Evolutionary conservation across 2,797 vertebrate species (phyloP).

Genomic region (Peromyscus attwateri): DNA sequence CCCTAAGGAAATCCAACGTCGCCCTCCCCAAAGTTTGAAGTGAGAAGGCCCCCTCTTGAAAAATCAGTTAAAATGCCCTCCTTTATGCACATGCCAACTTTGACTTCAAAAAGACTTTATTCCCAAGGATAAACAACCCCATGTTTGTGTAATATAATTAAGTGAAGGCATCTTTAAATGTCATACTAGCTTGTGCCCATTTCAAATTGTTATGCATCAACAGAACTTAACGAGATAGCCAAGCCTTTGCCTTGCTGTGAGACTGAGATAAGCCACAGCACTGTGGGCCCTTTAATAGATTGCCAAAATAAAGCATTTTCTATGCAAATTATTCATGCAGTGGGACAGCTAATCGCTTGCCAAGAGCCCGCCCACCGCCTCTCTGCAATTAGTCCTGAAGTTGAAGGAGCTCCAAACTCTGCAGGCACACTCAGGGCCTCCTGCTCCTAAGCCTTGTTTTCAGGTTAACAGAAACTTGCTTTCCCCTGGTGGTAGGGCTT

Average conservation of each 20-base stretch:
- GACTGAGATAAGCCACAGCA: conserved; percentile 99
- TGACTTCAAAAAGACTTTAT: conserved; percentile 99
- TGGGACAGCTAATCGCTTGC: conserved; percentile 97
- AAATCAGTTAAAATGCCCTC: conserved; percentile 90
- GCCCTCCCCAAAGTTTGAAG: conserved; percentile 87
- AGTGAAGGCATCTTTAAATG: conserved; percentile 99
- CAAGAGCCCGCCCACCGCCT: conserved; percentile 91
- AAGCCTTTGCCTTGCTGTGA: conserved; percentile 99
- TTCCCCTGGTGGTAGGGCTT: conserved; percentile 48
- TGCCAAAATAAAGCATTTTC: conserved; percentile 99
- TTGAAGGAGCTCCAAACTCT: conserved; percentile 91
- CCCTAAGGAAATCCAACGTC: conserved; percentile 86
- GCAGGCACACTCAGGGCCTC: conserved; percentile 88
- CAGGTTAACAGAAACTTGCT: conserved; percentile 86
- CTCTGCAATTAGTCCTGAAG: conserved; percentile 92
- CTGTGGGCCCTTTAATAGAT: conserved; percentile 99
- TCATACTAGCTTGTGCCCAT: conserved; percentile 99
- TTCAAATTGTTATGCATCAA: conserved; percentile 99
- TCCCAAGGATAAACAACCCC: conserved; percentile 99
- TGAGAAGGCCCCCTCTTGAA: conserved; percentile 88
- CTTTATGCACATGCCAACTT: conserved; percentile 98
- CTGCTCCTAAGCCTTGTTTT: conserved; percentile 87
- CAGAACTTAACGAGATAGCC: conserved; percentile 99
- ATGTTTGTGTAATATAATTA: conserved; percentile 99
- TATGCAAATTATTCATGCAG: conserved; percentile 99